Conservation (phyloP, 2,797 vertebrate genomes). For the Crossoptilon crossoptilon region DNA sequence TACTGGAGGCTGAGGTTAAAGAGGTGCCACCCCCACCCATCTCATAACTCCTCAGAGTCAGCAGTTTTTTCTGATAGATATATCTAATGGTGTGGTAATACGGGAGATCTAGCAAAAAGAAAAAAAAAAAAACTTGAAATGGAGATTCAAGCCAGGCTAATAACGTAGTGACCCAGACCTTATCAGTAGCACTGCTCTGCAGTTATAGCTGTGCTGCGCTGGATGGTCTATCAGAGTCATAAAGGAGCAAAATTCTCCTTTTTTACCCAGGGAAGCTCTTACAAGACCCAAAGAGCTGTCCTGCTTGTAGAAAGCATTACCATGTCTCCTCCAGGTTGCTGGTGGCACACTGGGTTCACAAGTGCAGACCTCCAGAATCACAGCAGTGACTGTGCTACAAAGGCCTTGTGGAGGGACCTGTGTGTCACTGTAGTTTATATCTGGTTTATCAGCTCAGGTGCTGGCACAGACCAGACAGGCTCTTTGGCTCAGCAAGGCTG, state of each 20-base stretch:
- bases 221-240: not conserved
- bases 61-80: not conserved
- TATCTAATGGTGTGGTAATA: not conserved
- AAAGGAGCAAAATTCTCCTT: not conserved
- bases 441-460: not conserved
- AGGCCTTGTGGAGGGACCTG: not conserved
- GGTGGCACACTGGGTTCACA: not conserved
- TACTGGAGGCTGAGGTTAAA: not conserved
- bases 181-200: not conserved
- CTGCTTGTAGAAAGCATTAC: not conserved
- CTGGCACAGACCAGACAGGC: not conserved
- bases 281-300: not conserved
- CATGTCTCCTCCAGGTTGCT: not conserved
- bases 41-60: not conserved
- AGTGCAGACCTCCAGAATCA: not conserved
- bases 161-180: not conserved
- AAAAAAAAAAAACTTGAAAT: slow-evolving; percentile 17
- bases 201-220: fast-evolving
- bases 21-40: not conserved
- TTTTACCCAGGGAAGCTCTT: not conserved
- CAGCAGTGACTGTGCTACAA: not conserved
- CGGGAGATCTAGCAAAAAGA: not conserved
- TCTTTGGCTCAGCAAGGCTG: not conserved
- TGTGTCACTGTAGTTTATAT: fast-evolving
- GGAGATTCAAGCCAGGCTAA: slow-evolving; percentile 1